Evolutionary conservation across 2,888 invertebrate species (phyloP).

Genomic region (Zele albiditarsus): DNA sequence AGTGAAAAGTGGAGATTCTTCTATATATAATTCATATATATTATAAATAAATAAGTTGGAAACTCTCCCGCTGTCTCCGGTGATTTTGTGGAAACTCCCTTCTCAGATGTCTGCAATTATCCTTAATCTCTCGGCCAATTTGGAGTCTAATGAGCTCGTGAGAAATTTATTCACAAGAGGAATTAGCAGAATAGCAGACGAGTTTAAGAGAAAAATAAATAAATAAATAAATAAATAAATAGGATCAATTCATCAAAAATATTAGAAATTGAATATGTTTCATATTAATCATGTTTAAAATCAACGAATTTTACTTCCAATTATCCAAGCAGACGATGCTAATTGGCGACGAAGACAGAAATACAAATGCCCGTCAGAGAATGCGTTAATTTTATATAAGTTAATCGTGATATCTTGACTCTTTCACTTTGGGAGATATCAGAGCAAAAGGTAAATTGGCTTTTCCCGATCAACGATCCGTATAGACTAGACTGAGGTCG

Average conservation of each 20-base stretch:
- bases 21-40: conserved; percentile 1
- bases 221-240: not conserved
- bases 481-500: not conserved
- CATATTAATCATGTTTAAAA: no score
- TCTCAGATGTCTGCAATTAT: not conserved
- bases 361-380: not conserved
- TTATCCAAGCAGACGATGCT: no score
- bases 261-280: no score
- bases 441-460: conserved; percentile 46
- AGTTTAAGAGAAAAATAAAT: not conserved
- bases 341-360: no score
- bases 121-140: conserved; percentile 16
- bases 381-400: not conserved
- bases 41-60: not conserved
- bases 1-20: conserved; percentile 25
- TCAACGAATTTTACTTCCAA: no score
- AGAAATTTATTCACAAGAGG: not conserved
- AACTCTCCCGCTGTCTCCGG: not conserved
- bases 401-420: conserved; percentile 43
- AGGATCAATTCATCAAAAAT: not conserved
- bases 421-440: conserved; percentile 49
- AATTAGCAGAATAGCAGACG: not conserved
- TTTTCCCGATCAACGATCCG: conserved; percentile 35
- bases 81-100: conserved; percentile 4
- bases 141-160: not conserved